Base-by-base conservation (phyloP, 2,797 vertebrate genomes). In the Petrocephalus sullivani region DNA sequence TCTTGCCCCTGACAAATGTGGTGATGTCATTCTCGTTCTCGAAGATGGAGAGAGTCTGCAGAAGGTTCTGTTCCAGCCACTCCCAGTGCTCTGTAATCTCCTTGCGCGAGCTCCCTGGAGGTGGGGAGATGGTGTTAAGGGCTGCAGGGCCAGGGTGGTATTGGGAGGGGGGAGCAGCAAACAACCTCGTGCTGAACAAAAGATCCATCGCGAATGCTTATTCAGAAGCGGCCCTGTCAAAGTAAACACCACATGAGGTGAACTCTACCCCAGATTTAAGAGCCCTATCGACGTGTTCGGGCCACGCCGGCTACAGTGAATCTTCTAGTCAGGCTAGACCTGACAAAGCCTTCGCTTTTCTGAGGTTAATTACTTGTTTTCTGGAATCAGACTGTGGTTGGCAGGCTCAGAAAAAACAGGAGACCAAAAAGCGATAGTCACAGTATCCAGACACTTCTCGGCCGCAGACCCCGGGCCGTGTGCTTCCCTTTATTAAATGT, bases 31-130 rank as follows among this genome's bases (percentile, higher is more conserved):
- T 99, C 93, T 99, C 98, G 33, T 99, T 99, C 93, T 99, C 98
- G 90, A 99, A 99, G 94, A 99, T 98, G 89, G 98, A 98, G 84
- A 99, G 97, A 0, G 98, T 99, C 94, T 99, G 98, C 93, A 99
- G 94, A 19, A 99, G 95, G 91, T 99, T 98, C 91, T 98, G 97
- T 89, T 99, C 98, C 89, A 99, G 96, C 98, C 98, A 99, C 93
- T 99, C 98, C 98, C 98, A 99, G 91, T 99, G 98, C 90, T 99
- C 98, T 0, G 98, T 99, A 93, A 99, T 97, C 93, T 99, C 98
- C 91, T 98, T 98, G 78, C 97, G 97, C 0, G 98, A 98, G n/a
- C 97, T 97, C 92, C 98, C 98, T 99, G 94, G 0, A 86, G 64
- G 57, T 2, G 41, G 58, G 57, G 6, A 19, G 58, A 57, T 19